phyloP scores from a whole-genome alignment of 2,113 vertebrate species.

The Zosterops lateralis region DNA sequence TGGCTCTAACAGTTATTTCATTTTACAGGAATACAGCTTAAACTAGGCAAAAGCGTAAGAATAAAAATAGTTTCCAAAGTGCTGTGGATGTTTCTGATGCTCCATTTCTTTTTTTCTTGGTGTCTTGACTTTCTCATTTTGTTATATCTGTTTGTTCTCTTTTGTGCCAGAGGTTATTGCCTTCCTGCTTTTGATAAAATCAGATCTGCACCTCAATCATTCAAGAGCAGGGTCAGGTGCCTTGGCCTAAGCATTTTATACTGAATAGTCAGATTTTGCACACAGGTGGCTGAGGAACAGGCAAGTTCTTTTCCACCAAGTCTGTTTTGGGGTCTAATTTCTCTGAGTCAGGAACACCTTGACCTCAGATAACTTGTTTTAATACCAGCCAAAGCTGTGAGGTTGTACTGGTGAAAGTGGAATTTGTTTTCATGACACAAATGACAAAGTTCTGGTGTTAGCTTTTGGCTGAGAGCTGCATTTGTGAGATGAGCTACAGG shows the following conservation, averaged over 20 bases:
- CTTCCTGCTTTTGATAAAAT: not conserved
- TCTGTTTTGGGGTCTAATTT: not conserved
- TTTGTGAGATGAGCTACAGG: not conserved
- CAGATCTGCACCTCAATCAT: not conserved
- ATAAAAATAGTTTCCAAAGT: not conserved
- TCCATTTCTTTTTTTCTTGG: not conserved
- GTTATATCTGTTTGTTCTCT: not conserved
- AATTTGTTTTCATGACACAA: not conserved
- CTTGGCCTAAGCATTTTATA: not conserved
- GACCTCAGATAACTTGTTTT: not conserved
- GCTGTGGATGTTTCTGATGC: not conserved
- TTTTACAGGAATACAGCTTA: not conserved
- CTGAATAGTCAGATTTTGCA: not conserved
- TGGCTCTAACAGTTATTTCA: not conserved
- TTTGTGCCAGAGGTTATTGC: not conserved
- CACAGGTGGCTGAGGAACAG: not conserved
- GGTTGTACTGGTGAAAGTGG: not conserved
- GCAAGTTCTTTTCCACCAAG: not conserved
- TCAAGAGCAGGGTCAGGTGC: not conserved
- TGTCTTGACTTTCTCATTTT: not conserved
- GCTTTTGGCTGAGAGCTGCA: not conserved
- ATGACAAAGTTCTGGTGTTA: not conserved
- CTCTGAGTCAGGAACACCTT: not conserved
- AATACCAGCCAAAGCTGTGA: not conserved
- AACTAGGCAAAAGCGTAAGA: not conserved